Evolutionary conservation across 2,113 vertebrate genomes (phyloP).

Genomic region (Mirza zaza): DNA sequence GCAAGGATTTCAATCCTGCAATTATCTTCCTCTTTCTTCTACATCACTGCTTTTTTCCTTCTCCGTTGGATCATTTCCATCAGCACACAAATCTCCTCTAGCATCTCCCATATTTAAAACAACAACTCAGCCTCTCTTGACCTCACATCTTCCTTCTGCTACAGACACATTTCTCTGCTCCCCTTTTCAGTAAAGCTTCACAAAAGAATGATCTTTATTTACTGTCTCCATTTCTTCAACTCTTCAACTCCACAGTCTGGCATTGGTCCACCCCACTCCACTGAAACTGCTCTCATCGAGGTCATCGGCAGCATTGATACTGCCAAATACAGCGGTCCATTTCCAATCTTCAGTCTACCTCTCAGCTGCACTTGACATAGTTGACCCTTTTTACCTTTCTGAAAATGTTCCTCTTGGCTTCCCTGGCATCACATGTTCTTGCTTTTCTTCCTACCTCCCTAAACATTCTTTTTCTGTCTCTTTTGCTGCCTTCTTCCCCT

Average conservation of each 20-base stretch:
- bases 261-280: neutral
- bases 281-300: neutral
- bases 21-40: constrained; percentile 20
- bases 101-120: neutral
- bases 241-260: neutral
- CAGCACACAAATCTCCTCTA: neutral
- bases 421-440: neutral
- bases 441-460: neutral
- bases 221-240: neutral
- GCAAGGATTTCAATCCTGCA: neutral
- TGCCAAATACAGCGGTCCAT: neutral
- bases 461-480: neutral
- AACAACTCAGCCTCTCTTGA: neutral
- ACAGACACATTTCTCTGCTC: neutral
- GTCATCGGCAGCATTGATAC: neutral
- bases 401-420: neutral
- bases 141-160: neutral
- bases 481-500: neutral
- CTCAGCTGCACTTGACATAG: neutral
- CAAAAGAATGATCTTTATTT: constrained; percentile 7
- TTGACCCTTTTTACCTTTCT: neutral
- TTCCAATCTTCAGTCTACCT: neutral
- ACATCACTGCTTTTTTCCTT: neutral
- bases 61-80: neutral
- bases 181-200: neutral